Conservation (phyloP, 2,797 vertebrate genomes). For the Anas bernieri region DNA sequence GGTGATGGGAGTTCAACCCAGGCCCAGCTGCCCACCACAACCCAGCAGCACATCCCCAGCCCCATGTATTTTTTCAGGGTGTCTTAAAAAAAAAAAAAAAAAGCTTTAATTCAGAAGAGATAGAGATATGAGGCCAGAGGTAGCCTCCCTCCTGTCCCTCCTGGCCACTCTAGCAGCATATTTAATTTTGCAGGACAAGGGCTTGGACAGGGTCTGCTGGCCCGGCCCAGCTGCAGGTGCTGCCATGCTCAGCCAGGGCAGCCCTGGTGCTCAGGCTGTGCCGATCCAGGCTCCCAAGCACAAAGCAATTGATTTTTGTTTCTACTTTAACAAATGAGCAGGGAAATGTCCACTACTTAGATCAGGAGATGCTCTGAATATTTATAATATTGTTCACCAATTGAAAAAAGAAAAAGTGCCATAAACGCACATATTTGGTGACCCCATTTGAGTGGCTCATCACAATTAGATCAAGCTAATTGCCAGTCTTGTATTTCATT, state of each 20-base stretch:
- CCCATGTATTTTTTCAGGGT: background rate
- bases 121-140: background rate
- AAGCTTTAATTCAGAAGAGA: background rate
- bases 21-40: too few species aligned
- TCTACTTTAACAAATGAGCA: background rate
- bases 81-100: background rate
- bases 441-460: constrained; percentile 62
- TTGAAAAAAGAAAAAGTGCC: background rate
- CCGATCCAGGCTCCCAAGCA: background rate
- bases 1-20: too few species aligned
- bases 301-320: background rate
- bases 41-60: background rate
- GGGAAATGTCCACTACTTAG: constrained; percentile 36
- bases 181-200: background rate
- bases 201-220: too few species aligned
- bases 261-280: background rate
- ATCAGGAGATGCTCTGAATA: constrained; percentile 39
- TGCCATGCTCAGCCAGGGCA: background rate
- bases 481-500: constrained; percentile 75
- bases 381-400: constrained; percentile 46
- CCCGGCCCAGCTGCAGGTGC: rapidly evolving
- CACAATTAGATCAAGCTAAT: constrained; percentile 73
- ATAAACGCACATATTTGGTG: constrained; percentile 51
- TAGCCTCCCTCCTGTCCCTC: background rate
- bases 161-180: background rate